phyloP scores from a whole-genome alignment of 2,888 invertebrate genomes.

The Trichogramma evanescens region DNA sequence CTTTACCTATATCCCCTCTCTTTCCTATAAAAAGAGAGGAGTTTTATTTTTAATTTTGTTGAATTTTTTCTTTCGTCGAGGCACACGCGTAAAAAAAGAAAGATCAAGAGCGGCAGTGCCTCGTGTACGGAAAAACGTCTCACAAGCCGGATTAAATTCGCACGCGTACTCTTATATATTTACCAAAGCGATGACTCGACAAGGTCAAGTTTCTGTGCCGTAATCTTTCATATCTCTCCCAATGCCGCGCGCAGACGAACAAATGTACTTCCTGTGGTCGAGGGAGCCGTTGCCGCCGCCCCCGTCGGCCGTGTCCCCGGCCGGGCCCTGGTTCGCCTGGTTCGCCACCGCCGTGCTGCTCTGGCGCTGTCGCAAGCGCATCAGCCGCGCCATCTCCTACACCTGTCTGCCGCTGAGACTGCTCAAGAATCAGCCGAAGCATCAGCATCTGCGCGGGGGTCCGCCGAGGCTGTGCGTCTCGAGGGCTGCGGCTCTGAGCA shows the following conservation, averaged over 20 bases:
- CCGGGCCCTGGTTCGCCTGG: constrained; percentile 43
- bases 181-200: no score
- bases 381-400: constrained; percentile 30
- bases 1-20: no score
- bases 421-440: constrained; percentile 18
- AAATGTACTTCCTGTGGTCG: constrained; percentile 44
- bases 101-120: no score
- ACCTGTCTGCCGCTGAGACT: constrained; percentile 34
- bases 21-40: no score
- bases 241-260: background rate
- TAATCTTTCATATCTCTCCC: no score
- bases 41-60: no score
- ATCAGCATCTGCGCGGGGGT: background rate
- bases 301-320: constrained; percentile 28
- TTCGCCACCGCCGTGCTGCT: constrained; percentile 37
- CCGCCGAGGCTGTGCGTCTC: background rate
- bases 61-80: no score
- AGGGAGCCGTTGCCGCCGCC: constrained; percentile 28
- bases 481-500: background rate
- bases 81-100: no score
- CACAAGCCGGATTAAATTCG: no score
- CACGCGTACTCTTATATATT: no score
- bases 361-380: constrained; percentile 38
- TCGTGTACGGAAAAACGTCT: no score
- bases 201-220: no score